Evolutionary conservation across 2,797 vertebrate species (phyloP).

Genomic region (Paedocypris micromegethes): DNA sequence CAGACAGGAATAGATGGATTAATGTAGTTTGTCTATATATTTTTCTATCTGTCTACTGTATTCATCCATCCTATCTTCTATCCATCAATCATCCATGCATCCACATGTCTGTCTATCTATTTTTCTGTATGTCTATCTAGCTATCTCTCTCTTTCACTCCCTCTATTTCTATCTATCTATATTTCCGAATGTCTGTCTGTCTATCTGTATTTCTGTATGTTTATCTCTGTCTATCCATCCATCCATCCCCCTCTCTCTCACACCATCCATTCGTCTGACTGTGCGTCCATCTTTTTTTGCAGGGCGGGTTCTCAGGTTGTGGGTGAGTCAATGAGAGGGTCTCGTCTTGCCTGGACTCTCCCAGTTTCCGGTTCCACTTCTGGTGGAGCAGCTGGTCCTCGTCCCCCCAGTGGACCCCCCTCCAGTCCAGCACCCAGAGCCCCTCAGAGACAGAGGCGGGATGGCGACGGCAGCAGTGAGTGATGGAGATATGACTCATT

Average conservation of each 20-base stretch:
- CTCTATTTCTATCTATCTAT: no score
- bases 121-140: no score
- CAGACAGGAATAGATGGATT: no score
- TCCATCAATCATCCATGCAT: no score
- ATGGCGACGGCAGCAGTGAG: constrained; percentile 69
- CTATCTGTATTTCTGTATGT: neutral
- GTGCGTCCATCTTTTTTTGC: constrained; percentile 15
- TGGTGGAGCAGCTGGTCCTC: constrained; percentile 69
- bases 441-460: constrained; percentile 70
- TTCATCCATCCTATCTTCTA: no score
- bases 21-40: no score
- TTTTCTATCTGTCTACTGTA: no score
- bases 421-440: constrained; percentile 63
- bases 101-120: no score
- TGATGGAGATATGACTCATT: neutral
- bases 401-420: constrained; percentile 68
- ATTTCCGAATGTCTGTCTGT: no score
- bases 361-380: constrained; percentile 73
- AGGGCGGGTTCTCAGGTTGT: constrained; percentile 63
- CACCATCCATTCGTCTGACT: neutral
- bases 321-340: constrained; percentile 74
- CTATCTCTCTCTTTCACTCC: no score
- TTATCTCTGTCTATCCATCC: no score
- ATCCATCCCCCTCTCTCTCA: no score
- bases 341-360: constrained; percentile 90